phyloP scores from a whole-genome alignment of 2,797 vertebrate genomes.

The Mus minutoides region DNA sequence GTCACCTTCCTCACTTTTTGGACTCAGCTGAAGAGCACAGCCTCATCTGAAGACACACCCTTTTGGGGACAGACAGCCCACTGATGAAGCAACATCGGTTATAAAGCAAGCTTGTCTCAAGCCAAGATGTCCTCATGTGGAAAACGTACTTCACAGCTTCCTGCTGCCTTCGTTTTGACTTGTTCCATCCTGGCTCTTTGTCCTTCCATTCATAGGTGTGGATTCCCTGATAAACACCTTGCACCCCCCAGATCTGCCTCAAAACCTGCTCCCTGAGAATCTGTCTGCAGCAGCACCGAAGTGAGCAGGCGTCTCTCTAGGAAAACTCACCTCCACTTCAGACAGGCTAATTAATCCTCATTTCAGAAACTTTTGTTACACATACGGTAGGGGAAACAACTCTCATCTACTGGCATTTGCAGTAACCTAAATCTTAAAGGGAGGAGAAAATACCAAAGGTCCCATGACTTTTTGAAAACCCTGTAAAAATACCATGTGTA shows the following conservation, averaged over 20 bases:
- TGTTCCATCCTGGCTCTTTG: neutral
- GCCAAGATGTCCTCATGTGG: neutral
- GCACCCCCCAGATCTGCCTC: neutral
- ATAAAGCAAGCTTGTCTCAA: neutral
- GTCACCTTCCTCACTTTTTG: neutral
- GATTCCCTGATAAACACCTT: constrained; percentile 3
- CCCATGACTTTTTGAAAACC: constrained; percentile 39
- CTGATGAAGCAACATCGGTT: neutral
- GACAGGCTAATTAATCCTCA: neutral
- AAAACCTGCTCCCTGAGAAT: neutral
- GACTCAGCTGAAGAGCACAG: neutral
- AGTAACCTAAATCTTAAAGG: constrained; percentile 14
- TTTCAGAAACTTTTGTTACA: constrained; percentile 32
- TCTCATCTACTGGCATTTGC: neutral
- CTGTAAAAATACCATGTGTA: neutral
- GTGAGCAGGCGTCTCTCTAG: neutral
- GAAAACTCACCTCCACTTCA: neutral
- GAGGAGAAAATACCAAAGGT: constrained; percentile 34
- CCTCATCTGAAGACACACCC: neutral
- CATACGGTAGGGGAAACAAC: neutral
- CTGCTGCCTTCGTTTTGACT: neutral
- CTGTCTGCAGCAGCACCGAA: neutral
- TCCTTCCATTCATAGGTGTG: neutral
- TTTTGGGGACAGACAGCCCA: neutral
- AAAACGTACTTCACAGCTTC: neutral